A percentile compares a stretch with the other conserved stretches of the same genome.
Conservation (phyloP, 2,797 vertebrate genomes). For the Hyperoplus lanceolatus region DNA sequence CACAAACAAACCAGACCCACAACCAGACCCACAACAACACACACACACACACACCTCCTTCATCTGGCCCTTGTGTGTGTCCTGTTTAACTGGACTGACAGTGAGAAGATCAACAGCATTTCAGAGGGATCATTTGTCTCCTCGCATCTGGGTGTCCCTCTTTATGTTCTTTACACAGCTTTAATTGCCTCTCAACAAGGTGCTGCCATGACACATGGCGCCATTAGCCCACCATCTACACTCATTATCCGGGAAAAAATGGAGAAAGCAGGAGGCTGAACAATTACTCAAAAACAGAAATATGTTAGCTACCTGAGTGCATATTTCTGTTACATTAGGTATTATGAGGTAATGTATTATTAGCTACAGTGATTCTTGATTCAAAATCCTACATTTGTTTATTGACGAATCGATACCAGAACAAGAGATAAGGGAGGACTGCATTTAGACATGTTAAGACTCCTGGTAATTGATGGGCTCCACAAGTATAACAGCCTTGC, state of each 20-base stretch:
- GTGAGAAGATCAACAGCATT: slow-evolving; percentile 73
- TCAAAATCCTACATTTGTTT: background rate
- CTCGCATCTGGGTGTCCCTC: slow-evolving; percentile 53
- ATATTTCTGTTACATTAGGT: background rate
- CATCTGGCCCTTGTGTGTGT: slow-evolving; percentile 46
- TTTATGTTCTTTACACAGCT: slow-evolving; percentile 63
- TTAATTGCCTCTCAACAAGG: slow-evolving; percentile 79
- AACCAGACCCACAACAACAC: slow-evolving; percentile 31
- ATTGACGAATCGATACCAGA: background rate
- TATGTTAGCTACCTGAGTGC: background rate
- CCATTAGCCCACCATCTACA: slow-evolving; percentile 53
- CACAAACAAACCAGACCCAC: slow-evolving; percentile 58
- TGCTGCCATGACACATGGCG: slow-evolving; percentile 43
- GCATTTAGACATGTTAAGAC: slow-evolving; percentile 4
- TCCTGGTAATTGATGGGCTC: slow-evolving; percentile 20
- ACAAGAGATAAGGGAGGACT: background rate
- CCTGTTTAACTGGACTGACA: slow-evolving; percentile 71
- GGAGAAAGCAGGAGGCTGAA: background rate
- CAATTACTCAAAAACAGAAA: background rate
- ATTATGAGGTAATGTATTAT: background rate
- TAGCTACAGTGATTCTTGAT: background rate
- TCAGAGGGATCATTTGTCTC: slow-evolving; percentile 60
- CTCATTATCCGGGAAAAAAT: slow-evolving; percentile 35
- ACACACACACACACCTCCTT: slow-evolving; percentile 63
- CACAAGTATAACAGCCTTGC: slow-evolving; percentile 21